Evolutionary conservation across 2,113 vertebrate species (phyloP), one percentile per base, ranked within the genome.

Genomic region (Panurus biarmicus): DNA sequence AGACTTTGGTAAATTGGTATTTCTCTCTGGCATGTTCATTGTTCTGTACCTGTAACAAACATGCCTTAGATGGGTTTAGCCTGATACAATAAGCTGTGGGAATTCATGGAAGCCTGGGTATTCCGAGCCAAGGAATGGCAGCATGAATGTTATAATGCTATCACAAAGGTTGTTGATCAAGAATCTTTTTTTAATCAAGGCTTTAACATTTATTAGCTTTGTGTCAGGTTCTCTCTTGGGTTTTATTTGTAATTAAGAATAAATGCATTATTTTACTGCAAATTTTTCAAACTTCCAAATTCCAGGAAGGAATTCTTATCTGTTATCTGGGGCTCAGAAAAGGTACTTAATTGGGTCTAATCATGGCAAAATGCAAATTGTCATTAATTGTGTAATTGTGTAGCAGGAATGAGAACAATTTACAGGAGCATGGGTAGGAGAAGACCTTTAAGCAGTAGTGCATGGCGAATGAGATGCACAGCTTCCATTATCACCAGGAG

Each of bases 401-500:
- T 26, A 85, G 33, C 23, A 50, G 57, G 48, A 87, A 10, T 26
- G 60, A 79, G 54, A 90, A 28, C 17, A 47, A 50, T 65, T 90
- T 90, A 35, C 44, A 70, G 66, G 84, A 74, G 75, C 0, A 0
- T 20, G 40, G 25, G 28, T 16, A 79, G 81, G 57, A 90, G 74
- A 69, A 53, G 50, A 78, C 77, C 70, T 93, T 79, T 61, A 85
- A 65, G 85, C 53, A 83, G 65, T 64, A 47, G 75, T 48, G 84
- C 91, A 82, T 44, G 42, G 85, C 0, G 12, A 95, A 93, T 93
- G 89, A 93, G 93, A 85, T 66, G 78, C 94, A 94, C 58, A 94
- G 66, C 66, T 85, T 73, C 87, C 77, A 83, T 94, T 91, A 76
- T 93, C 71, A 70, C 31, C 54, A 95, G 70, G 64, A 92, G 74